phyloP scores from a whole-genome alignment of 1,140 invertebrate genomes.

The Eupristina koningsbergeri region DNA sequence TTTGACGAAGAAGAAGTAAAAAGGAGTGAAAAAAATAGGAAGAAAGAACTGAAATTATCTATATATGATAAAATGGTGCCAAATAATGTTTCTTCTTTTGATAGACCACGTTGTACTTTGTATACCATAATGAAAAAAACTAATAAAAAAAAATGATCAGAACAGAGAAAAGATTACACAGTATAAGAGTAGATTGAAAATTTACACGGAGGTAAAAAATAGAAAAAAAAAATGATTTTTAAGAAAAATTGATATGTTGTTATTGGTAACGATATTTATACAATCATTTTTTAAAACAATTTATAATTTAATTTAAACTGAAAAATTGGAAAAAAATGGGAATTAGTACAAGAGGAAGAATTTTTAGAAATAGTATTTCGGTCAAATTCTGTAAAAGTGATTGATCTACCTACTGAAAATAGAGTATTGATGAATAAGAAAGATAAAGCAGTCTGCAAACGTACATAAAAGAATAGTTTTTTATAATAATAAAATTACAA shows the following conservation, averaged over 20 bases:
- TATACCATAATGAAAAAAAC: constrained; percentile 2
- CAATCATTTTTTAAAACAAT: background rate
- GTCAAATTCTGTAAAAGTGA: no score
- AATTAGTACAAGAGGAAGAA: constrained; percentile 34
- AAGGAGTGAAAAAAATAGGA: background rate
- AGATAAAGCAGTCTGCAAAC: no score
- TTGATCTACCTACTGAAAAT: no score
- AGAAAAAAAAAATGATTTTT: no score
- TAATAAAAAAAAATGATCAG: background rate
- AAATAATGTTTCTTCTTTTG: constrained; percentile 17
- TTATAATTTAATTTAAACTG: background rate
- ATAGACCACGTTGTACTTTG: background rate
- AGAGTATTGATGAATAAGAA: no score
- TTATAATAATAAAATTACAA: no score
- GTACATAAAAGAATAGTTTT: no score
- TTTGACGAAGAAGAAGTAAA: constrained; percentile 17
- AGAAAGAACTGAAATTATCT: background rate
- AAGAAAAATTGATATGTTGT: background rate
- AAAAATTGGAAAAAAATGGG: background rate
- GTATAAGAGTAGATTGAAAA: background rate
- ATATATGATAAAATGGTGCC: background rate
- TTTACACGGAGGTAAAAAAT: background rate
- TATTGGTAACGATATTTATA: background rate
- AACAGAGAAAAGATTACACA: background rate
- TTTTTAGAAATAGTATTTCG: constrained; percentile 17